These are phyloP conservation scores for Zaprionus tsacasi DNA, from an alignment of 1,140 invertebrate genomes.

Conservation along the genomic window DNA sequence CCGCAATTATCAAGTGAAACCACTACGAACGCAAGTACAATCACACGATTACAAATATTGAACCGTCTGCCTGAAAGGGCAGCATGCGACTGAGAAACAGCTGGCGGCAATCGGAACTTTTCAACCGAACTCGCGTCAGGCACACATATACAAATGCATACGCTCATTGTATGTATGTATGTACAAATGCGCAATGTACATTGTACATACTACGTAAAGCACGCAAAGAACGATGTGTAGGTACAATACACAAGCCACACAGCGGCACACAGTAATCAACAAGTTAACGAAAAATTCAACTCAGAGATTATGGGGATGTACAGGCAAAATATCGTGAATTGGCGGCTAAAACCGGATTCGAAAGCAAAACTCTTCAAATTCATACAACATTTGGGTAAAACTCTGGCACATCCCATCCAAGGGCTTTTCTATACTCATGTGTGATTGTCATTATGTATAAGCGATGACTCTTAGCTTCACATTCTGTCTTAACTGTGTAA, in stretches of 20 bases:
- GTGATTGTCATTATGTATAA: background rate
- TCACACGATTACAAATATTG: conserved; percentile 25
- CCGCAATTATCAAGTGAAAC: conserved; percentile 23
- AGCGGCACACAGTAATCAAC: conserved; percentile 1
- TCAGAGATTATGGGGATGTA: background rate
- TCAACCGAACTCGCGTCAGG: conserved; percentile 40
- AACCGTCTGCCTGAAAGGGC: conserved; percentile 63
- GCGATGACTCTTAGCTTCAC: background rate
- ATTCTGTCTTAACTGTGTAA: background rate
- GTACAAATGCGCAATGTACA: background rate
- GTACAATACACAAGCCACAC: too few relatives aligned
- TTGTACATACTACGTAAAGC: background rate
- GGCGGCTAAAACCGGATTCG: background rate
- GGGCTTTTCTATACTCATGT: background rate
- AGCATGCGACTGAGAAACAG: conserved; percentile 58
- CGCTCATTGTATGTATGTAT: background rate
- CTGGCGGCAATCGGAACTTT: conserved; percentile 52
- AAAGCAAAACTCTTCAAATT: background rate
- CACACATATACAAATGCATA: conserved; percentile 3
- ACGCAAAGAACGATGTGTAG: background rate
- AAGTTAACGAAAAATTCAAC: background rate
- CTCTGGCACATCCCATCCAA: background rate
- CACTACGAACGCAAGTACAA: conserved; percentile 27
- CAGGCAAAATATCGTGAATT: background rate
- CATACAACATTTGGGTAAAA: background rate